Base-by-base conservation (phyloP, 37 sponge, comb jelly and placozoan genomes). In the Geodia barretti region DNA sequence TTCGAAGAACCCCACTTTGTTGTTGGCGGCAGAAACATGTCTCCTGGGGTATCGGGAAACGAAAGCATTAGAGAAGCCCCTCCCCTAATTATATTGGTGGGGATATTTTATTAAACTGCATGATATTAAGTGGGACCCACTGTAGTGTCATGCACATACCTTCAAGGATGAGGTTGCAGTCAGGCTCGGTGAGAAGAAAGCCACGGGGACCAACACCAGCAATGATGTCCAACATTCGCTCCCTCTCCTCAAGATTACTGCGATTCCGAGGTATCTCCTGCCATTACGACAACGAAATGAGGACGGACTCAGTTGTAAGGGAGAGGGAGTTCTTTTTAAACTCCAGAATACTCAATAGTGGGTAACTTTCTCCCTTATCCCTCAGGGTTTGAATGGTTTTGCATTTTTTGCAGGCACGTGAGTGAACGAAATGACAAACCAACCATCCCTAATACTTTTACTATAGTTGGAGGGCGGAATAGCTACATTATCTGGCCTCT, bases 1-100 rank as follows among this genome's bases (percentile, higher is more conserved):
- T 82, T 88, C 21, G 81, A 81, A 24, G 87, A 73, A 14, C 83
- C 82, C 75, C 83, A 74, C 75, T 64, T 83, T 26, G 76, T 73
- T 2, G 74, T 62, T 41, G 72, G 63, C 19, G 81, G 77, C 29
- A 77, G 78, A 1, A 71, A 54, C 60, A 68, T 76, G 54, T 75
- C 88, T 20, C 32, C 67, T 79, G 32, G 29, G 17, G 35, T 26
- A 7, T 31, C 8, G 21, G 73, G 36, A 33, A 28, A 32, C 17
- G 9, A 59, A 47, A 47, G 23, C 2, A 24, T 39, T n/a, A 41
- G 25, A 71, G 38, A 34, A 14, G 72, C 9, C 7, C 11, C 4
- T 7, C 67, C 9, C 28, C 28, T 29, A 25, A 65, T 65, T 9
- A 14, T 25, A 9, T 8, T 65, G 67, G 23, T 14, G 8, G n/a